Evolutionary conservation across 2,797 vertebrate genomes (phyloP), one percentile per base, ranked within the genome.

Genomic region (Myripristis jacobus): DNA sequence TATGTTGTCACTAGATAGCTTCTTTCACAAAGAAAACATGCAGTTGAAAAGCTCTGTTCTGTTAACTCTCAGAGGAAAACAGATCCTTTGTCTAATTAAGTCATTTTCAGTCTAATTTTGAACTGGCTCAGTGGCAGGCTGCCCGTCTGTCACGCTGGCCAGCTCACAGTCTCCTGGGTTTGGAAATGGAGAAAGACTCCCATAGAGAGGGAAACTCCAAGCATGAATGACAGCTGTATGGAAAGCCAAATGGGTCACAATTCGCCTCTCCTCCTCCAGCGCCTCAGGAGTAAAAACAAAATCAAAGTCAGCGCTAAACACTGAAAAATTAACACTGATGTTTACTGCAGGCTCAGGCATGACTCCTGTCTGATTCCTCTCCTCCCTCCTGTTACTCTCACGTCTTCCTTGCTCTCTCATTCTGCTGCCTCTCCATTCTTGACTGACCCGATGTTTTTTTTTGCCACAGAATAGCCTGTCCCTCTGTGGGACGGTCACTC

Each of bases 401-500:
- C 9, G 41, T 10, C 18, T 43, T 22, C 19, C 36, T n/a, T n/a
- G 10, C 22, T 56, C 43, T 38, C 60, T 48, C 21, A 24, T 43
- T 24, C 11, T 48, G 34, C 10, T 8, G 2, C 34, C 10, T 36
- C 9, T 36, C 29, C 8, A 2, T 19, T 41, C 24, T 24, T 62
- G 22, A n/a, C n/a, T 57, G 38, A 48, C 38, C 71, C 62, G 5
- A 16, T 54, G 16, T 70, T 67, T 56, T 69, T 67, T 56, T 69
- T 25, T 36, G 53, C 57, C 54, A 58, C 48, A 77, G 6, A 50
- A 24, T 34, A 43, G 53, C 81, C 71, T 54, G 31, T 71, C 71
- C 56, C 25, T 53, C 62, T 38, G 52, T 70, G 44, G 46, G 5
- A 29, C 69, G 41, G 50, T 25, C 50, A 53, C 34, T 54, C 29